Evolutionary conservation across 1,140 invertebrate genomes (phyloP).

Genomic region (Ylistrum balloti): DNA sequence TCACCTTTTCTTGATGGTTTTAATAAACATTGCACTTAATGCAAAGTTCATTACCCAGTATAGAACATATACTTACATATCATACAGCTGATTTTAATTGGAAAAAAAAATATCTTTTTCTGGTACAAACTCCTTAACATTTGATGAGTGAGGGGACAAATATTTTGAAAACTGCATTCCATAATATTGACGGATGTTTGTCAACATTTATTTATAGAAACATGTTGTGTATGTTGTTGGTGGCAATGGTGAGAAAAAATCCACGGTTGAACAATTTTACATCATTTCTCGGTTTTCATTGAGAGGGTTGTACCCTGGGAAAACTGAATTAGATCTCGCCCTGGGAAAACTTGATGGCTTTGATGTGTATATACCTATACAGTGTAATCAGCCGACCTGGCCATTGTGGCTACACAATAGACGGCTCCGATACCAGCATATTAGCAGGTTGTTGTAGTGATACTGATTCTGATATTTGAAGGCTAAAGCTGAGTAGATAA

Average conservation of each 20-base stretch:
- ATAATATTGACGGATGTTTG: background rate
- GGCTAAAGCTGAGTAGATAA: background rate
- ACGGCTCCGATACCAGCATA: background rate
- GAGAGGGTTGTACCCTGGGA: slow-evolving; percentile 23
- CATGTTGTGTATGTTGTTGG: background rate
- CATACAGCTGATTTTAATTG: slow-evolving; percentile 29
- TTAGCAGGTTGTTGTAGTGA: background rate
- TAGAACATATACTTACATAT: background rate
- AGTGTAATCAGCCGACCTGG: background rate
- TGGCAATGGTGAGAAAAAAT: slow-evolving; percentile 20
- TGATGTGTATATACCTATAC: slow-evolving; percentile 14
- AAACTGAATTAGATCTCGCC: background rate
- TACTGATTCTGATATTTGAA: background rate
- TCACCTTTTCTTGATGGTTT: too few relatives aligned
- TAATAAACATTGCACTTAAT: too few relatives aligned
- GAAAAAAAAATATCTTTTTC: background rate
- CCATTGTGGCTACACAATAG: background rate
- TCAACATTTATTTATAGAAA: slow-evolving; percentile 29
- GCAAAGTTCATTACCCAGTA: background rate
- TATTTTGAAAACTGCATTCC: slow-evolving; percentile 19
- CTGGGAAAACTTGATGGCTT: background rate
- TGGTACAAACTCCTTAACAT: background rate
- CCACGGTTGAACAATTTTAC: slow-evolving; percentile 13
- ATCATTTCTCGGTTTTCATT: slow-evolving; percentile 10
- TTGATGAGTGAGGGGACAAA: slow-evolving; percentile 1